Evolutionary conservation across 2,888 invertebrate species (phyloP), one percentile per base, ranked within the genome.

Genomic region (Eristalinus aeneus): DNA sequence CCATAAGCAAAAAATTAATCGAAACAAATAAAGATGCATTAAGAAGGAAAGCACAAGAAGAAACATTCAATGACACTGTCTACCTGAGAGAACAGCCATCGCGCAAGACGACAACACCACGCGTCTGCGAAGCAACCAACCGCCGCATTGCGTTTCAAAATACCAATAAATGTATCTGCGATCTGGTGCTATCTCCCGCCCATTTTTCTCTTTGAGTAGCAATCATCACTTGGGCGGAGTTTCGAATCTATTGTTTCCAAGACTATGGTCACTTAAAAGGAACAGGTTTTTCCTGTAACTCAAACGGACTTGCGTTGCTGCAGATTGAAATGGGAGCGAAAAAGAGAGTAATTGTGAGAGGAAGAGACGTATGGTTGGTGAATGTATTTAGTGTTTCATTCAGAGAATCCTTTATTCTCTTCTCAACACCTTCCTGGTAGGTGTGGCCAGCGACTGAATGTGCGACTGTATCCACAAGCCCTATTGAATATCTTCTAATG

Each of bases 71-170:
- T 81, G 73, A 60, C 60, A 77, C 65, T 71, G 64, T 22, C 72
- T 72, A 81, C 77, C 82, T 82, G 77, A 86, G 86, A 86, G 77
- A 58, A 75, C 78, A 79, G 83, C 83, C 87, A 87, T 87, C 72
- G 83, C 83, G 87, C 87, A 78, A 87, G 83, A 69, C 83, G 83
- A 81, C 78, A 83, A 79, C 78, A 58, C 68, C 61, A 56, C 31
- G 63, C 56, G 20, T 39, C 64, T 64, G 22, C 27, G 10, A 64
- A 58, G 10, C 68, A 72, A 64, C 82, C 86, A 86, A 86, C 75
- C 78, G 72, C 5, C 23, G 34, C 1, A 58, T 87, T 87, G 87
- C 71, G 16, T 72, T 83, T 75, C 72, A 71, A 65, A 32, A 68
- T 72, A 63, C 63, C 58, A 65, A 56, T 20, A 71, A 69, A 36